Percentiles rank a stretch among this genome's conserved stretches.
These are phyloP conservation scores for Hylomyscus alleni DNA, from an alignment of 2,797 vertebrate species.

Conservation along the genomic window DNA sequence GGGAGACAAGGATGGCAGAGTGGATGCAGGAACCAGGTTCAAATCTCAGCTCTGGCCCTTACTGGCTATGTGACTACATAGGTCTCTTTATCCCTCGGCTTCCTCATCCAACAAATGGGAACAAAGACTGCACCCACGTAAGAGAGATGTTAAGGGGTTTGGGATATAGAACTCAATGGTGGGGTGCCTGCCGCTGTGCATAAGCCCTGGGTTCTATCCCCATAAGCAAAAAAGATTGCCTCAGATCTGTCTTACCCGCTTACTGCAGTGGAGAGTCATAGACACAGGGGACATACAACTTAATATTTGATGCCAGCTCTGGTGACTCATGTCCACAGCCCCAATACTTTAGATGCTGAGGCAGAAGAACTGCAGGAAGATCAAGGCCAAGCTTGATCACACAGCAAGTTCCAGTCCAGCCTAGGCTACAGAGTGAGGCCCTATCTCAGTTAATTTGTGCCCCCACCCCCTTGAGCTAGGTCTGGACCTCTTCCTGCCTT, in stretches of 20 bases:
- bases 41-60: slow-evolving; percentile 26
- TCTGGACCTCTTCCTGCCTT: neutral
- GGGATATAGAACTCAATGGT: too few relatives aligned
- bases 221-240: neutral
- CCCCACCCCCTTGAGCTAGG: neutral
- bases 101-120: slow-evolving; percentile 22
- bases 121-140: neutral
- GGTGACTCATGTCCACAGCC: neutral
- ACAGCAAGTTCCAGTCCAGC: neutral
- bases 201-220: neutral
- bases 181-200: neutral
- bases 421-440: neutral
- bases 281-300: neutral
- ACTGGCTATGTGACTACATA: neutral
- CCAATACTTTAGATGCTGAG: neutral
- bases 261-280: neutral
- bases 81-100: neutral
- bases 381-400: neutral
- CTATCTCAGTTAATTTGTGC: neutral
- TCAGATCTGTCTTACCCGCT: neutral
- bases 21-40: neutral
- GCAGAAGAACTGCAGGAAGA: neutral
- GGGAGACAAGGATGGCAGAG: slow-evolving; percentile 8
- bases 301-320: neutral
- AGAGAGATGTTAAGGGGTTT: neutral